Evolutionary conservation across 2,888 invertebrate species (phyloP).

Genomic region (Epinotia demarniana): DNA sequence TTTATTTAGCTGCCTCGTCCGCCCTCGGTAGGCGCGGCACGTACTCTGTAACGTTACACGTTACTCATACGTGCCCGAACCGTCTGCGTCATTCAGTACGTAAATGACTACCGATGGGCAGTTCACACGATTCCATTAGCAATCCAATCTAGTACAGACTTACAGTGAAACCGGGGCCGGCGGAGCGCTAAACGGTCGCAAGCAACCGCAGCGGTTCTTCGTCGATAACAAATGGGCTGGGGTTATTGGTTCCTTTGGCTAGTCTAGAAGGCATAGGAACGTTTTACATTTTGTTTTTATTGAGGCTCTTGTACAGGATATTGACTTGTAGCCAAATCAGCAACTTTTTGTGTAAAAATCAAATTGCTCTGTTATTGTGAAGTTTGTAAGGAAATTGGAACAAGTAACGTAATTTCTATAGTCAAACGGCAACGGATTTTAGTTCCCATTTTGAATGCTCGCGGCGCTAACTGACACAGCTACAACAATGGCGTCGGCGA

Average conservation of each 20-base stretch:
- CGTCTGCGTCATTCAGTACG: constrained; percentile 42
- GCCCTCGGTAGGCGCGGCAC: constrained; percentile 37
- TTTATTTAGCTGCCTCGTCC: constrained; percentile 39
- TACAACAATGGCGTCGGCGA: too few species aligned
- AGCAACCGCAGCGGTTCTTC: constrained; percentile 37
- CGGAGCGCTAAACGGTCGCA: constrained; percentile 37
- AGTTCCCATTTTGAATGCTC: too few species aligned
- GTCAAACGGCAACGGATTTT: too few species aligned
- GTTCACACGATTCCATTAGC: constrained; percentile 46
- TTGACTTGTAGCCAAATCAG: too few species aligned
- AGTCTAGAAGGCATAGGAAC: neutral
- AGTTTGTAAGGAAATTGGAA: too few species aligned
- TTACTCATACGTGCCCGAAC: constrained; percentile 42
- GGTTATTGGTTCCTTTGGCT: constrained; percentile 31
- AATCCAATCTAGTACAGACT: constrained; percentile 44
- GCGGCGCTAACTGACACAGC: too few species aligned
- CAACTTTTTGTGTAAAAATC: too few species aligned
- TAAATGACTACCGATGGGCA: constrained; percentile 44
- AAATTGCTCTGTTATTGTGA: too few species aligned
- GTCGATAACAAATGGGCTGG: constrained; percentile 38
- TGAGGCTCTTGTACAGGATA: too few species aligned
- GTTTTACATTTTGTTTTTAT: too few species aligned
- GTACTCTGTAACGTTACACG: constrained; percentile 42
- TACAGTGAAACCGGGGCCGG: constrained; percentile 36
- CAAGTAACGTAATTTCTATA: too few species aligned